Conservation (phyloP, 2,888 invertebrate species). For the Drosophila paramelanica region DNA sequence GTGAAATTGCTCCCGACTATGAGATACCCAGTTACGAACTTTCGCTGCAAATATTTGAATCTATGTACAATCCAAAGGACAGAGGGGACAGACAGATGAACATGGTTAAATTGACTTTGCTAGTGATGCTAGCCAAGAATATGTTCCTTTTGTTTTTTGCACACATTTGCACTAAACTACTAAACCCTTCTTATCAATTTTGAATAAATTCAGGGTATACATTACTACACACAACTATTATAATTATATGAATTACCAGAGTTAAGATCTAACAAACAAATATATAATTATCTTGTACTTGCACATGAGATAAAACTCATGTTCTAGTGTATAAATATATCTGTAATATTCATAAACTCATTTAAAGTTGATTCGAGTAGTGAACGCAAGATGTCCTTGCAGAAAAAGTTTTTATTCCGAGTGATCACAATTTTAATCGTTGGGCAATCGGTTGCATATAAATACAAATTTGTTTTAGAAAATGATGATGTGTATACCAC, state of each 20-base stretch:
- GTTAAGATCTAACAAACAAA: neutral
- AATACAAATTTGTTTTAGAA: conserved; percentile 1
- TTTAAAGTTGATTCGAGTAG: neutral
- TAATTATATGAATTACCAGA: neutral
- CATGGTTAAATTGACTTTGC: too few species aligned
- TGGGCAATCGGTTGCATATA: conserved; percentile 12
- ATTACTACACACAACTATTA: neutral
- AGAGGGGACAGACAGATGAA: too few species aligned
- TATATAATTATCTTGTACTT: neutral
- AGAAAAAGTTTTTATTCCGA: too few species aligned
- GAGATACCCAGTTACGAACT: too few species aligned
- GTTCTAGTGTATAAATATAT: conserved; percentile 1
- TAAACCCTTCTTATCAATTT: too few species aligned
- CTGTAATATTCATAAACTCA: neutral
- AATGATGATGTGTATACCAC: conserved; percentile 10
- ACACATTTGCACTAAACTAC: too few species aligned
- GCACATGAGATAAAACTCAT: neutral
- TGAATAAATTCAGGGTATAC: too few species aligned
- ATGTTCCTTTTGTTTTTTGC: too few species aligned
- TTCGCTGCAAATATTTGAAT: too few species aligned
- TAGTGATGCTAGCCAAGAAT: too few species aligned
- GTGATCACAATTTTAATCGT: neutral
- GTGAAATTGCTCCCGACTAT: too few species aligned
- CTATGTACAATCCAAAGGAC: too few species aligned
- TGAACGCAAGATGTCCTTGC: conserved; percentile 1